Conservation (phyloP, 2,113 vertebrate species). For the Hydropotes inermis region DNA sequence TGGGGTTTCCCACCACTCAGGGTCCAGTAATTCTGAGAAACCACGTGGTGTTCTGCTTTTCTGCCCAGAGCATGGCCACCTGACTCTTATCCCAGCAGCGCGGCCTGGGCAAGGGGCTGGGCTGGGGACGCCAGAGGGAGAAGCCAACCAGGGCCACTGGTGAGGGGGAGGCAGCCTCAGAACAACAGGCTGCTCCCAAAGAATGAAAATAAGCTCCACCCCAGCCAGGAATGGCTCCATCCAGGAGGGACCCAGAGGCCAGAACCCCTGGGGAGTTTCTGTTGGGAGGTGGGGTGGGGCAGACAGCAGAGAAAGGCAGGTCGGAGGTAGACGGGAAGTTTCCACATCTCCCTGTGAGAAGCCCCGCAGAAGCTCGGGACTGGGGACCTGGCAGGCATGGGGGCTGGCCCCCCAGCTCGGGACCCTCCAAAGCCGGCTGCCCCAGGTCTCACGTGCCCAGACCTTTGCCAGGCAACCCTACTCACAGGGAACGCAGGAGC, state of each 20-base stretch:
- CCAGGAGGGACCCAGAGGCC: slow-evolving; percentile 76
- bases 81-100: not conserved
- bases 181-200: slow-evolving; percentile 72
- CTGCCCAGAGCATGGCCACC: not conserved
- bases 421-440: not conserved
- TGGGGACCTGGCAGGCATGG: not conserved
- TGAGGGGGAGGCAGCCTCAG: slow-evolving; percentile 46
- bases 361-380: not conserved
- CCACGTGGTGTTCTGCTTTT: not conserved
- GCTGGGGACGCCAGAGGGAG: not conserved
- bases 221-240: slow-evolving; percentile 70
- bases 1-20: not conserved
- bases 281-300: slow-evolving; percentile 55
- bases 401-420: not conserved
- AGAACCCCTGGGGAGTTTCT: slow-evolving; percentile 73
- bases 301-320: slow-evolving; percentile 28
- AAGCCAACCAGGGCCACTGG: slow-evolving; percentile 30
- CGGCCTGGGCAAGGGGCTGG: not conserved
- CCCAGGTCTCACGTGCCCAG: not conserved
- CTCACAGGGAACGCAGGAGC: slow-evolving; percentile 15
- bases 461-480: not conserved
- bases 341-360: slow-evolving; percentile 6
- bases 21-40: not conserved
- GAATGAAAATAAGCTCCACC: slow-evolving; percentile 75
- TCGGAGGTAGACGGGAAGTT: slow-evolving; percentile 35